Base-by-base conservation (phyloP, 2,888 invertebrate genomes). In the Tachystola acroxantha region DNA sequence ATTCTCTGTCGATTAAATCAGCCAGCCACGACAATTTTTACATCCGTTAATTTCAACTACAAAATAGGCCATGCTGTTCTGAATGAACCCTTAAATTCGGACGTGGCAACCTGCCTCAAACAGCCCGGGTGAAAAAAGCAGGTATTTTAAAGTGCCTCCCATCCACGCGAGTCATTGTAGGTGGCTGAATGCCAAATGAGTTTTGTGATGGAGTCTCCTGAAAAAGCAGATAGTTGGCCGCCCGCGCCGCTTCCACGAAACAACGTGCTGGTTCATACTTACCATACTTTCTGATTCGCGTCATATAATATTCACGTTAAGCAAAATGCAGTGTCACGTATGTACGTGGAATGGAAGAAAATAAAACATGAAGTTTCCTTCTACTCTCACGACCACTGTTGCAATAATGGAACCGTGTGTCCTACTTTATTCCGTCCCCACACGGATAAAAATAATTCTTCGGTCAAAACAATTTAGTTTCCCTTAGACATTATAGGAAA, bases 171-270 rank as follows among this genome's bases (percentile, higher is more conserved):
- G 63, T 69, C 72, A 69, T 71, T 74, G 76, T 76, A 66, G 66
- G 74, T 84, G 85, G 85, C 81, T 73, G 81, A 71, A 81, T 84
- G 84, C 85, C 84, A 85, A 85, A 84, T 82, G 82, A 84, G 77
- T 80, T 82, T 79, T 76, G 76, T 76, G 76, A 82, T 78, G 75
- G 64, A 77, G 76, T 69, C 74, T 67, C 66, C 68, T 67, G 67
- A 65, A 69, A 64, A 66, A 66, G 68, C 65, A 69, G 69, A 78
- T 75, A 77, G 71, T 72, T 64, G 72, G 59, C 69, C 48, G 62
- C 59, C n/a, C 63, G 9, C 30, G 49, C 27, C 37, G 33, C 32
- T 12, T 7, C 34, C 12, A 11, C 32, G 36, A 20, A 27, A 40
- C 30, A 28, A 28, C 29, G 32, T 31, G 22, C 34, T 12, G 29